A percentile compares a stretch with the other conserved stretches of the same genome.
These are phyloP conservation scores for Phoxinus phoxinus DNA, from an alignment of 2,113 vertebrate genomes.

Conservation along the genomic window DNA sequence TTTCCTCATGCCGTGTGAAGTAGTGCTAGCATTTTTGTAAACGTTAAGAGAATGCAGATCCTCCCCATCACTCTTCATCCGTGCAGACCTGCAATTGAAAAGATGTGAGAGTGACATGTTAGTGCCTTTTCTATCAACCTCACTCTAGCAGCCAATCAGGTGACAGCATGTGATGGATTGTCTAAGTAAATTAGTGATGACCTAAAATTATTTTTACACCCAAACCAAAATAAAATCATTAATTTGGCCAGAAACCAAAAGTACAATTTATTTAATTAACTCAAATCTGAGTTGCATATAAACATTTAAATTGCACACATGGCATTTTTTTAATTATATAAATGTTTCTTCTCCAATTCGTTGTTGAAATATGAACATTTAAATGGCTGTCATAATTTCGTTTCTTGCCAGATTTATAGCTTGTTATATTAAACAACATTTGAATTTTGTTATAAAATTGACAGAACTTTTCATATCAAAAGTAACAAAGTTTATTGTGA, in stretches of 20 bases:
- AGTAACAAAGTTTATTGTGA: neutral
- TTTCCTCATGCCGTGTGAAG: conserved; percentile 85
- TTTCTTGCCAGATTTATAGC: neutral
- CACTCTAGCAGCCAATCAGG: neutral
- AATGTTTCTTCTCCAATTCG: neutral
- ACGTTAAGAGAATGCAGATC: conserved; percentile 64
- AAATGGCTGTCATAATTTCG: too few relatives aligned
- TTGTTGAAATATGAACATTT: neutral
- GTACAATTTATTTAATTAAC: neutral
- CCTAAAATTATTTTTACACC: neutral
- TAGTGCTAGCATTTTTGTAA: conserved; percentile 83
- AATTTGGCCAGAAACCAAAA: neutral
- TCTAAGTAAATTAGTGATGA: neutral
- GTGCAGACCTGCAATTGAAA: conserved; percentile 89
- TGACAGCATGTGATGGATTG: neutral
- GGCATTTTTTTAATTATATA: neutral
- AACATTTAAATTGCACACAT: neutral
- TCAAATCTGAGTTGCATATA: neutral
- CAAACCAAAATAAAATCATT: neutral
- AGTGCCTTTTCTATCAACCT: neutral
- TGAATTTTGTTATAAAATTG: neutral
- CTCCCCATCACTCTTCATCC: conserved; percentile 90
- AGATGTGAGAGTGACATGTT: neutral
- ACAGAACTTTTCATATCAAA: neutral
- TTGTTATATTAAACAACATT: neutral